A percentile compares a stretch with the other conserved stretches of the same genome.
Conservation (phyloP, 2,113 vertebrate genomes). For the Xiphophorus couchianus region DNA sequence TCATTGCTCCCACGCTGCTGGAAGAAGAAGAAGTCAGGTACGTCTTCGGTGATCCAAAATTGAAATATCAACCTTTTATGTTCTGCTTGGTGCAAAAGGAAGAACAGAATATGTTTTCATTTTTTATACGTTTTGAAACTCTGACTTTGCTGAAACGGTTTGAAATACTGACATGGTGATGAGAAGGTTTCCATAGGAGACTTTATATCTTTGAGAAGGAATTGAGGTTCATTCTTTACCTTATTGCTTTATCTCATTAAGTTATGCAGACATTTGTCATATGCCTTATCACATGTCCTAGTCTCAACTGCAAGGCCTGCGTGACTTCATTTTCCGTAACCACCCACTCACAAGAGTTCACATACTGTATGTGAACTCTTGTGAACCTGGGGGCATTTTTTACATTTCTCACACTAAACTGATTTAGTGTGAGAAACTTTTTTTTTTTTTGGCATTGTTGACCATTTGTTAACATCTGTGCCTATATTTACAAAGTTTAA, state of each 20-base stretch:
- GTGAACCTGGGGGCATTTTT: conserved; percentile 3
- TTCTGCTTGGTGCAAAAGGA: background rate
- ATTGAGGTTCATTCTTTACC: no score
- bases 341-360: no score
- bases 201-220: no score
- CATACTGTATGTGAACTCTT: background rate
- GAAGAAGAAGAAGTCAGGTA: conserved; percentile 17
- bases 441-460: background rate
- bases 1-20: conserved; percentile 37
- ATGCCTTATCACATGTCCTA: no score
- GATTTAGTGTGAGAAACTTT: background rate
- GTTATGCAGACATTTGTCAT: no score
- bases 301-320: no score
- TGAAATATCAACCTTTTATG: conserved; percentile 8
- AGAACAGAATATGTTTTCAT: background rate
- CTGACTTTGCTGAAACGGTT: background rate
- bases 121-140: background rate
- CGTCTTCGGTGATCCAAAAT: conserved; percentile 14
- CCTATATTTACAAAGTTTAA: background rate
- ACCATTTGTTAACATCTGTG: background rate
- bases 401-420: no score
- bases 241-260: no score
- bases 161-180: background rate
- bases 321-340: no score
- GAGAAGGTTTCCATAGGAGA: background rate